Base-by-base conservation (phyloP, 2,113 vertebrate species). In the Amazona guildingii region DNA sequence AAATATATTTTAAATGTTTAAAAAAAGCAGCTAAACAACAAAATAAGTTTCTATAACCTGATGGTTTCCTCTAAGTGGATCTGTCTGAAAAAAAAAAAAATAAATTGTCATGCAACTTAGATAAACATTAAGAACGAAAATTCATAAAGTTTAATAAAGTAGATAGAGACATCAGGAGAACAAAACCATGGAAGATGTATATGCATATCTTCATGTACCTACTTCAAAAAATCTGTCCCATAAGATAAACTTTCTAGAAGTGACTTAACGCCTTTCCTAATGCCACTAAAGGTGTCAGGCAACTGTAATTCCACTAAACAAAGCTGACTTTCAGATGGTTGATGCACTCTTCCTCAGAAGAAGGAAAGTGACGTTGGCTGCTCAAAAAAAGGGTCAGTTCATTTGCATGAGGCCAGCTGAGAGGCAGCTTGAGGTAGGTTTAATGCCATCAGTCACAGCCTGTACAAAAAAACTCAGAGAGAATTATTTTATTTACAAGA, bases 121-220 rank as follows among this genome's bases (percentile, higher is more conserved):
- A 33, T 16, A 62, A 74, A 33, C 4, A 29, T 72, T 70, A 31
- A 52, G 19, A 57, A 55, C 17, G 11, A 55, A 77, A 86, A 73
- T 43, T 72, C 10, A 51, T 3, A 2, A 29, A 18, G 7, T 43
- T 77, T 63, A 29, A 49, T 48, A 61, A 55, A 61, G 4, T 29
- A 49, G 17, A 49, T 23, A 61, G 19, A 86, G 11, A 35, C 8
- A 69, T 33, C 16, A 49, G 41, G 46, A 52, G 3, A 82, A 66
- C 10, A 31, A 62, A 91, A 86, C 31, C 3, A 20, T 43, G 9
- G 64, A 13, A 0, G 0, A 68, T 5, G 5, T 41, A 1, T 44
- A 27, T 35, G 3, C 23, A 9, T 49, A 61, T 3, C 35, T 83
- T 77, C 14, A 39, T 37, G 14, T 11, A 21, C 24, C 9, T 31